A percentile compares a stretch with the other conserved stretches of the same genome.
Conservation (phyloP, 2,113 vertebrate species). For the Elaphurus davidianus region DNA sequence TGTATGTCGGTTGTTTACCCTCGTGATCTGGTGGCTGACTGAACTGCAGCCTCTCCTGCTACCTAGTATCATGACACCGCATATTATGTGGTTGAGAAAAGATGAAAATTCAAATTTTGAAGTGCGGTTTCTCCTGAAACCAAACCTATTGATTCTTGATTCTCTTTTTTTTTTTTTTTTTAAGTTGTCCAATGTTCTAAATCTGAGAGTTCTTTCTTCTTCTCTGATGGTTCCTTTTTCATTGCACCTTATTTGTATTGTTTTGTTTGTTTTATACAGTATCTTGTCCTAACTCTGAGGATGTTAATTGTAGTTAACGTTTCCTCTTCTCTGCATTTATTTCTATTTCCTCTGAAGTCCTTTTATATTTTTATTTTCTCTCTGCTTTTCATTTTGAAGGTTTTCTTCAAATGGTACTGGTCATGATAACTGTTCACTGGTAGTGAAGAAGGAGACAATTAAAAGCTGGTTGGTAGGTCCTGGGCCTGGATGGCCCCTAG, state of each 20-base stretch:
- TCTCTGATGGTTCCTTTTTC: neutral
- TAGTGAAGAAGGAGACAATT: neutral
- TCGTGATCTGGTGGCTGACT: neutral
- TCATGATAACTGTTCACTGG: neutral
- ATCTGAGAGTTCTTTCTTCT: neutral
- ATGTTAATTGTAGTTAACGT: neutral
- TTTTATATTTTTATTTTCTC: neutral
- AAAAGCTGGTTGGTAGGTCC: neutral
- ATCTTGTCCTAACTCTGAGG: neutral
- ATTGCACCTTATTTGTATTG: neutral
- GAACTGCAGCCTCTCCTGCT: too few species aligned
- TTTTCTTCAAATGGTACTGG: neutral
- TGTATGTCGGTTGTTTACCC: neutral
- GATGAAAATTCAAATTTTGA: neutral
- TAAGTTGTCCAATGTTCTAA: fast-evolving
- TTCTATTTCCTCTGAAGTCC: neutral
- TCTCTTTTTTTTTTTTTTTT: neutral
- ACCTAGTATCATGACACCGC: neutral
- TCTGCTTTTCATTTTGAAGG: neutral
- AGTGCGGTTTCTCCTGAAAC: neutral
- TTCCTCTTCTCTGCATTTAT: neutral
- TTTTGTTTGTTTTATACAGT: neutral
- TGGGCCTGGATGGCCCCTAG: fast-evolving
- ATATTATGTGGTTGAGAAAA: neutral
- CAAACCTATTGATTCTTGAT: neutral